Percentiles rank a stretch among this genome's conserved stretches.
phyloP scores from a whole-genome alignment of 2,797 vertebrate species.

The Sebastiscus albofasciatus region DNA sequence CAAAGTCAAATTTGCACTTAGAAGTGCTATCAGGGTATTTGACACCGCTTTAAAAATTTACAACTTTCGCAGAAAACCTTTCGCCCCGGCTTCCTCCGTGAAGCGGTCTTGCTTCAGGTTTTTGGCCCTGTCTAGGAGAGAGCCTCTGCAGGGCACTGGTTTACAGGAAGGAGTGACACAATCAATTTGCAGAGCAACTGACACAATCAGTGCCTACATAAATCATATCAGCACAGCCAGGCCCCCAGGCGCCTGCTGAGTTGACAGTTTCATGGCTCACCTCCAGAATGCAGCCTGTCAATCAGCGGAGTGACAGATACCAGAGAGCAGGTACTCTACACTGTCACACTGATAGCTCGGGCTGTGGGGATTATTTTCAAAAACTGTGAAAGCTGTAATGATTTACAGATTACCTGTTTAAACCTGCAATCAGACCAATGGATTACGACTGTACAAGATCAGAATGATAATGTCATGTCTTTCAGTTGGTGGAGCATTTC shows the following conservation, averaged over 20 bases:
- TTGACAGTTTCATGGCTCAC: constrained; percentile 71
- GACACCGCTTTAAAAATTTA: constrained; percentile 10
- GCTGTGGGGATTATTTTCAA: constrained; percentile 43
- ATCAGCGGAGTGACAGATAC: constrained; percentile 71
- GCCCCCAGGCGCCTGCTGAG: constrained; percentile 62
- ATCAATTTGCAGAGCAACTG: constrained; percentile 76
- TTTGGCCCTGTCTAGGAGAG: neutral
- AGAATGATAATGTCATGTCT: neutral
- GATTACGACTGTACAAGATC: constrained; percentile 12
- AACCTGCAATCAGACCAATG: constrained; percentile 23
- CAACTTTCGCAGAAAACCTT: constrained; percentile 9
- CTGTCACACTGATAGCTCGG: constrained; percentile 19
- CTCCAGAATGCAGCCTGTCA: constrained; percentile 74
- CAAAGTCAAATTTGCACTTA: constrained; percentile 25
- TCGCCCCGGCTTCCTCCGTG: constrained; percentile 4
- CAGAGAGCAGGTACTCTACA: constrained; percentile 45
- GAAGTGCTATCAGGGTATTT: constrained; percentile 22
- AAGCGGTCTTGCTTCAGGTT: constrained; percentile 10
- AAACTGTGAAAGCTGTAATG: constrained; percentile 38
- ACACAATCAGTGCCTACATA: constrained; percentile 78
- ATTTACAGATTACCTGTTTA: constrained; percentile 47
- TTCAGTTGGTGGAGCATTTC: neutral
- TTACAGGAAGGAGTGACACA: constrained; percentile 70
- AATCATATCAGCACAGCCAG: constrained; percentile 77
- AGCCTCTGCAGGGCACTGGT: constrained; percentile 51